Base-by-base conservation (phyloP, 2,888 invertebrate genomes). In the Archips xylosteana region DNA sequence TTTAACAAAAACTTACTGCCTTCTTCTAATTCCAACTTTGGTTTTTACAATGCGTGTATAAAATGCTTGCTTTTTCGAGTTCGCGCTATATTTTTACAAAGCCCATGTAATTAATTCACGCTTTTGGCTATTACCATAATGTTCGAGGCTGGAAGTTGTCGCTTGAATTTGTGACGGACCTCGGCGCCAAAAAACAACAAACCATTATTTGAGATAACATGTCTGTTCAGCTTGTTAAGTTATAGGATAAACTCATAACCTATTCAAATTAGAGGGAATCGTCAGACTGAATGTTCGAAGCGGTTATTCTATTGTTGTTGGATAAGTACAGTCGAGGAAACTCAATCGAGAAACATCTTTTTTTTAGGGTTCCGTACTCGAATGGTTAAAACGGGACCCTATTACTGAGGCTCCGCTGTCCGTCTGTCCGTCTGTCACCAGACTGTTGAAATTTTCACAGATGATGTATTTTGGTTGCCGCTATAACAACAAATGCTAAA, bases 21-120 rank as follows among this genome's bases (percentile, higher is more conserved):
- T 23, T 23, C 23, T 23, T 23, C 23, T 1, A 23, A 23, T 23
- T 23, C 23, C 23, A 23, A 1, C 23, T 23, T 23, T 23, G 23
- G 0, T 23, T 23, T 23, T 23, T 23, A 23, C 23, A 23, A 23
- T 10, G 42, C 10, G 36, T 47, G 32, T n/a, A n/a, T 13, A 49
- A 71, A 71, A 66, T 39, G 42, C 49, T 32, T 15, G 47, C 15
- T 8, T 65, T 54, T 64, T 36, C 45, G 49, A 15, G 49, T 13
- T 47, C 49, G 42, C 39, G 39, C 39, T 36, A 32, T 51, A 47
- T 71, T 64, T 47, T 45, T 71, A 39, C 64, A 34, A 51, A 39
- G 12, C 45, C 45, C n/a, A 23, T 57, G 59, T 64, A 71, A 64
- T 45, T 65, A 69, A 61, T 69, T 69, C 69, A 9, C 61, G 69